Percentiles rank a stretch among this genome's conserved stretches.
Evolutionary conservation across 2,888 invertebrate genomes (phyloP).

Genomic region (Lithophane leautieri): DNA sequence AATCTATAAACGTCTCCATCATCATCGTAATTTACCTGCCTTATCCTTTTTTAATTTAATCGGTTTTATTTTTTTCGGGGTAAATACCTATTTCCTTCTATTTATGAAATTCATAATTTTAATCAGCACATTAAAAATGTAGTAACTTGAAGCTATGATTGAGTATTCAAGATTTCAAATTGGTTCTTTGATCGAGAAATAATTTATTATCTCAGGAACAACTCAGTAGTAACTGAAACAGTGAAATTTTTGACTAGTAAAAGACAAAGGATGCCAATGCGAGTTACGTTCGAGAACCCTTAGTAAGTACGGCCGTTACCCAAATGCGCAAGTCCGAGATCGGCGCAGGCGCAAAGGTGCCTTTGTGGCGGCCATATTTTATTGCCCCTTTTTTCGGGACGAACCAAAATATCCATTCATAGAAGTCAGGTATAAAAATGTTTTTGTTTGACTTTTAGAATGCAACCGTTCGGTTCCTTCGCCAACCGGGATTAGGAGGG

Average conservation of each 20-base stretch:
- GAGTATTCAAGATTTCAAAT: not conserved
- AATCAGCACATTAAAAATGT: not conserved
- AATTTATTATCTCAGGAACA: not conserved
- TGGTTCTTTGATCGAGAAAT: not conserved
- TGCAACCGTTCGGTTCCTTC: conserved; percentile 70
- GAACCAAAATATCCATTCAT: conserved; percentile 87
- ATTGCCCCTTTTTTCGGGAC: conserved; percentile 81
- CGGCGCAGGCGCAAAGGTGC: conserved; percentile 86
- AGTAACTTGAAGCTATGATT: not conserved
- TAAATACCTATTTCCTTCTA: not conserved
- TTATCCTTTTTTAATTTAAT: not conserved
- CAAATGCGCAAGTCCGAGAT: conserved; percentile 85
- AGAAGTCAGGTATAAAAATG: conserved; percentile 88
- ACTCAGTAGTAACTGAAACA: not conserved
- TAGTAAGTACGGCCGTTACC: conserved; percentile 54
- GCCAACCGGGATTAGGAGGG: conserved; percentile 69
- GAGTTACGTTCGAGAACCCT: conserved; percentile 51
- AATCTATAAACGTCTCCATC: not conserved
- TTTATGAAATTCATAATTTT: not conserved
- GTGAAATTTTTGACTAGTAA: not conserved
- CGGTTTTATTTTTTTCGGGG: too few relatives aligned
- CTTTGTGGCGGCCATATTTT: conserved; percentile 88
- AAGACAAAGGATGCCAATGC: not conserved
- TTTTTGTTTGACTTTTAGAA: conserved; percentile 72
- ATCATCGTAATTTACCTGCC: not conserved